phyloP scores from a whole-genome alignment of 2,888 invertebrate genomes.

The Agrilus cyanescens region DNA sequence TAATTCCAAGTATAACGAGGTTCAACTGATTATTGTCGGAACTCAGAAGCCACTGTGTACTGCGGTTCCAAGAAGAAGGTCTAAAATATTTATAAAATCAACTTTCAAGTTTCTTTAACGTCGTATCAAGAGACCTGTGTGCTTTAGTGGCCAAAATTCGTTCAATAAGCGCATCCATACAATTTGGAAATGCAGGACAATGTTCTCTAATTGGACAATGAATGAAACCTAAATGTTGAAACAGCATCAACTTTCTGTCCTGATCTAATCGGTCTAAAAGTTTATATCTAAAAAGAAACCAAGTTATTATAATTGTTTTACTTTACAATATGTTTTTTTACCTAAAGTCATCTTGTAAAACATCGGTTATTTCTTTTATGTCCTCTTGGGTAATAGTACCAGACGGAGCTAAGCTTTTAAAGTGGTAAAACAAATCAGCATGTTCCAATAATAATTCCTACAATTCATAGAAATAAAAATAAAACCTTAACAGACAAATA shows the following conservation, averaged over 20 bases:
- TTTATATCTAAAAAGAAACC: conserved; percentile 58
- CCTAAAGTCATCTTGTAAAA: conserved; percentile 85
- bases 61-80: conserved; percentile 51
- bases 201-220: conserved; percentile 91
- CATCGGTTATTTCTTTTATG: conserved; percentile 85
- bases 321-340: conserved; percentile 24
- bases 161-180: conserved; percentile 67
- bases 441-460: conserved; percentile 84
- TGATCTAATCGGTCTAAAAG: conserved; percentile 88
- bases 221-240: conserved; percentile 90
- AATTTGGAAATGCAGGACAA: conserved; percentile 80
- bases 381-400: conserved; percentile 90
- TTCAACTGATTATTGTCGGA: conserved; percentile 66
- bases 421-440: conserved; percentile 86
- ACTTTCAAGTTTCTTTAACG: conserved; percentile 2
- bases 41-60: conserved; percentile 51
- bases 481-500: conserved; percentile 1
- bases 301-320: not conserved
- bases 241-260: conserved; percentile 86
- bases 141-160: conserved; percentile 57
- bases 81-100: conserved; percentile 24
- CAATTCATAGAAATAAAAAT: conserved; percentile 13
- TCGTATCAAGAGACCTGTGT: conserved; percentile 36
- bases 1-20: conserved; percentile 77
- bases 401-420: conserved; percentile 78